Evolutionary conservation across 2,888 invertebrate species (phyloP).

Genomic region (Dryobotodes eremita): DNA sequence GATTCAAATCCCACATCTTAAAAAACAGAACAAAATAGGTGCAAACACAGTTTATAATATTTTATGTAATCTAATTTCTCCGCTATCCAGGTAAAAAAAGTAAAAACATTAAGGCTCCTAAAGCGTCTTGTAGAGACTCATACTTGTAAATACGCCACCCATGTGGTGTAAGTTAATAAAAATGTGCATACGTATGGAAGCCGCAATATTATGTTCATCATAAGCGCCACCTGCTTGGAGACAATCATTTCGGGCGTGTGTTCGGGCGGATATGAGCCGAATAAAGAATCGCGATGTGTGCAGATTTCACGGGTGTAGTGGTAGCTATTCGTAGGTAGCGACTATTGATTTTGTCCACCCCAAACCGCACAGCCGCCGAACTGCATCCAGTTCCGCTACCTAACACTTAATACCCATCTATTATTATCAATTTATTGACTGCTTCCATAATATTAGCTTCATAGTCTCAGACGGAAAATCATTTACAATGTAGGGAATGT

Average conservation of each 20-base stretch:
- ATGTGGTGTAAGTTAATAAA: conserved; percentile 53
- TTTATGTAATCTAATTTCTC: conserved; percentile 42
- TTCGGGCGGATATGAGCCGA: conserved; percentile 80
- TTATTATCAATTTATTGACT: conserved; percentile 85
- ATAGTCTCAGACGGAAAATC: conserved; percentile 46
- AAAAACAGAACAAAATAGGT: conserved; percentile 11
- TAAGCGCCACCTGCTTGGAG: conserved; percentile 83
- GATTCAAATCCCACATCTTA: background rate
- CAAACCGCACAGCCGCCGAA: conserved; percentile 83
- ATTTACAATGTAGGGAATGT: conserved; percentile 31
- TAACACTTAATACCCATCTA: conserved; percentile 81
- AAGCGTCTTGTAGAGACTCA: conserved; percentile 40
- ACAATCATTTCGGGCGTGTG: conserved; percentile 77
- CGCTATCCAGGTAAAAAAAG: conserved; percentile 11
- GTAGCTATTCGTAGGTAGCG: conserved; percentile 86
- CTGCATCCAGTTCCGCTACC: conserved; percentile 79
- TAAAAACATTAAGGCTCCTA: conserved; percentile 23
- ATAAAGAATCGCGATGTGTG: conserved; percentile 88
- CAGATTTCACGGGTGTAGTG: conserved; percentile 83
- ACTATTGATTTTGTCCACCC: conserved; percentile 91
- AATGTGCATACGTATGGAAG: conserved; percentile 66
- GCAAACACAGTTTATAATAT: conserved; percentile 20
- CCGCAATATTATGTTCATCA: conserved; percentile 71
- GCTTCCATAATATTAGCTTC: conserved; percentile 69
- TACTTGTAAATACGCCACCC: conserved; percentile 49